Evolutionary conservation across 2,888 invertebrate species (phyloP), one percentile per base, ranked within the genome.

Genomic region (Charanyca ferruginea): DNA sequence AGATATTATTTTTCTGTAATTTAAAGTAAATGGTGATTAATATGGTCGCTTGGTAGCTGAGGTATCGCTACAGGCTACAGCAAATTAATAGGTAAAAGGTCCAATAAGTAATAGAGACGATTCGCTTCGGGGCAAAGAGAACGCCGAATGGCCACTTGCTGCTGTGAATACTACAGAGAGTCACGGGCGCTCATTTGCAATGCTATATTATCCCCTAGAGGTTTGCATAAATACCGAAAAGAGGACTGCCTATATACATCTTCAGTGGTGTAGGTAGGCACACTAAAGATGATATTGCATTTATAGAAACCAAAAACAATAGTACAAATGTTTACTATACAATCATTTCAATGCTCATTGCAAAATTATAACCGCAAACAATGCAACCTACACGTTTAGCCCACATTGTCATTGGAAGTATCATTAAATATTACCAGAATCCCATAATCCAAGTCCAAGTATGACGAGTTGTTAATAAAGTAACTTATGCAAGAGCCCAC

Each of bases 401-500:
- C 66, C 66, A 72, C 70, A 38, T 59, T 42, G 20, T 25, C 20
- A 73, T 81, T 54, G 57, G 82, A 69, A 63, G 28, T 42, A 57
- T 61, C 28, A 69, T 64, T 75, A 66, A 66, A 60, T 58, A 61
- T 66, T 73, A 70, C 59, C 60, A 51, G 47, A 48, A 53, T 71
- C 52, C 47, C 60, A 74, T 75, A 64, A 78, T 63, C 73, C 66
- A 75, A 73, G 73, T 63, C 73, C 66, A 74, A 73, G 73, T 83
- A 80, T 85, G 87, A 83, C 73, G 62, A 77, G 73, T 48, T 52
- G 48, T 23, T 73, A 66, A 73, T 73, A 66, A 73, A 73, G 45
- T 70, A 59, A 73, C 61, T 89, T 90, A 89, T 77, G 88, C 83
- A 88, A 90, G 80, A 79, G 63, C 78, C 68, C 59, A 77, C 75